phyloP scores from a whole-genome alignment of 2,888 invertebrate species.

The Prenolepis imparis region DNA sequence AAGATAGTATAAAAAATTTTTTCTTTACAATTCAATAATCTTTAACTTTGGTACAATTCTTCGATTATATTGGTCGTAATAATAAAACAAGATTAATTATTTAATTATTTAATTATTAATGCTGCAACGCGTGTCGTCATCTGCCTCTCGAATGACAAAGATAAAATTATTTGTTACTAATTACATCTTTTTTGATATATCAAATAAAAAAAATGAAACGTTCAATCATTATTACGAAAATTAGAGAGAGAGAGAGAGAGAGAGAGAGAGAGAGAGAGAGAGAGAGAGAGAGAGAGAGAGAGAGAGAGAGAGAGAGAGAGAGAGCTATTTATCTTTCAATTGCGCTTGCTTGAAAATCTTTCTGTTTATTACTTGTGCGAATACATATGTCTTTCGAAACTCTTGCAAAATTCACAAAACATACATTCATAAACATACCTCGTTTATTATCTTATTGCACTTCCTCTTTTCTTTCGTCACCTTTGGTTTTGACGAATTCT shows the following conservation, averaged over 20 bases:
- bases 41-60: not conserved
- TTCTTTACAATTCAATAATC: not conserved
- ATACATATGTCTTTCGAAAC: not conserved
- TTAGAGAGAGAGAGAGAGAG: no score
- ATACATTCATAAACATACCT: no score
- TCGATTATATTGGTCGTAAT: not conserved
- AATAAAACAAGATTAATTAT: not conserved
- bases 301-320: no score
- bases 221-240: not conserved
- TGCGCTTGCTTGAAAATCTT: not conserved
- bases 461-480: not conserved
- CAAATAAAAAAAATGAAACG: not conserved
- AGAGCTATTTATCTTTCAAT: not conserved
- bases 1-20: not conserved
- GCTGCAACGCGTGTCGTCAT: not conserved
- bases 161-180: not conserved
- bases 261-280: no score
- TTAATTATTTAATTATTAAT: not conserved
- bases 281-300: no score
- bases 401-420: not conserved
- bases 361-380: not conserved
- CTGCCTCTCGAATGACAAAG: not conserved
- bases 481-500: not conserved
- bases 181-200: not conserved
- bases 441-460: not conserved